Conservation (phyloP, 92 coral and sea anemone genomes). For the Paragorgia papillata region DNA sequence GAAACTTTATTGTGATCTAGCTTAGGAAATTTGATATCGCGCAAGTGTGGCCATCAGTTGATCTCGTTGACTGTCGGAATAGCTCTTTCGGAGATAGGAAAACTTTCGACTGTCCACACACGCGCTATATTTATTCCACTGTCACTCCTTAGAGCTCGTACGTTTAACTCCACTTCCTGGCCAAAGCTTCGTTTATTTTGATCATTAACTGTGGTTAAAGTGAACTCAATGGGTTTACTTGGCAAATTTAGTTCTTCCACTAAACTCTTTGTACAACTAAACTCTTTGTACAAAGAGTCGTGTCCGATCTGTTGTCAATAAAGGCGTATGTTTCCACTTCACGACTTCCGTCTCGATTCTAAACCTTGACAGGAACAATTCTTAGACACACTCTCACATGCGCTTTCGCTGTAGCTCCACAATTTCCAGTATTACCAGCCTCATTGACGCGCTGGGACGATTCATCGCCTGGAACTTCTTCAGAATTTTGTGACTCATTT, state of each 20-base stretch:
- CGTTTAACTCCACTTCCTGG: slow-evolving; percentile 58
- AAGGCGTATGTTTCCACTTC: too few relatives aligned
- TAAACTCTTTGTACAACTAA: too few relatives aligned
- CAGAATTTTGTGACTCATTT: too few relatives aligned
- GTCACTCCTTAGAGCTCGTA: too few relatives aligned
- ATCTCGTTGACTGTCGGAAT: slow-evolving; percentile 60
- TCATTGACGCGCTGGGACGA: slow-evolving; percentile 13
- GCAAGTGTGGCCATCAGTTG: slow-evolving; percentile 66
- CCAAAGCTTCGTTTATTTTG: too few relatives aligned
- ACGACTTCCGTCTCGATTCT: slow-evolving; percentile 38
- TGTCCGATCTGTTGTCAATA: too few relatives aligned
- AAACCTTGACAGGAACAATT: slow-evolving; percentile 69
- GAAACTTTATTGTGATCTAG: slow-evolving; percentile 47
- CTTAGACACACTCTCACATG: slow-evolving; percentile 68
- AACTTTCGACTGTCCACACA: slow-evolving; percentile 61
- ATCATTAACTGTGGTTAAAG: too few relatives aligned
- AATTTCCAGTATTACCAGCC: slow-evolving; percentile 11
- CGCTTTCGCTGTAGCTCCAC: neutral
- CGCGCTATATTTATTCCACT: too few relatives aligned
- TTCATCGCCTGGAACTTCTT: too few relatives aligned
- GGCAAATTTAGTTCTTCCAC: too few relatives aligned
- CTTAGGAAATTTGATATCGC: slow-evolving; percentile 51
- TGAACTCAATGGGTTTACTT: too few relatives aligned
- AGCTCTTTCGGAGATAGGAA: slow-evolving; percentile 57
- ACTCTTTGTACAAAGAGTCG: too few relatives aligned